Evolutionary conservation across 2,797 vertebrate genomes (phyloP).

Genomic region (Aphelocoma californica): DNA sequence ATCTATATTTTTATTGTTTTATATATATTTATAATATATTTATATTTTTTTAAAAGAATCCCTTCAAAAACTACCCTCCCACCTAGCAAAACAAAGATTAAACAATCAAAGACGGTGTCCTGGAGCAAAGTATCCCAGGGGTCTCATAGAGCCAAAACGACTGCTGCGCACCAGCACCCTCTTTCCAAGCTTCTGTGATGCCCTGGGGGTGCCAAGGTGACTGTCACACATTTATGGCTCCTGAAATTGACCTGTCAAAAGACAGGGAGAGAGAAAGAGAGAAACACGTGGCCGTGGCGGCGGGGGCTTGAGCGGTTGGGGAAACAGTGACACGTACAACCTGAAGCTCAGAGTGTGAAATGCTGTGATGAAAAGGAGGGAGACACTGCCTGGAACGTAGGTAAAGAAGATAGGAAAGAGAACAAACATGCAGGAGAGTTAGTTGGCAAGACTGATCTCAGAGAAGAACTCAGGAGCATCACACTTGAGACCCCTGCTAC

Average conservation of each 20-base stretch:
- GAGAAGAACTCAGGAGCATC: constrained; percentile 27
- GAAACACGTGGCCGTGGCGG: fast-evolving
- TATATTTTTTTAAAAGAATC: constrained; percentile 72
- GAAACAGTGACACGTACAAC: neutral
- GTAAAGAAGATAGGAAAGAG: neutral
- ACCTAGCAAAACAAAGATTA: constrained; percentile 67
- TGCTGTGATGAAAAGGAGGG: constrained; percentile 17
- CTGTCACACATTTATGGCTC: constrained; percentile 19
- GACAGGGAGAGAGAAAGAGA: neutral
- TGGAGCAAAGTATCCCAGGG: constrained; percentile 31
- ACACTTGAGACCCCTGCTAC: neutral
- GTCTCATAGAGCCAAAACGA: constrained; percentile 24
- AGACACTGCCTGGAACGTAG: neutral
- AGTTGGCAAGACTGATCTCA: neutral
- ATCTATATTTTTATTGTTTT: constrained; percentile 62
- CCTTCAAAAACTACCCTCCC: constrained; percentile 61
- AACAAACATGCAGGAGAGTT: constrained; percentile 32
- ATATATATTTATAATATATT: constrained; percentile 74
- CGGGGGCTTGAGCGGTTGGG: neutral
- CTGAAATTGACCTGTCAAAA: constrained; percentile 4
- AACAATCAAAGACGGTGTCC: constrained; percentile 47
- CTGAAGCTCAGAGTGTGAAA: constrained; percentile 33
- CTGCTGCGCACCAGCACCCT: neutral
- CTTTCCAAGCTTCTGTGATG: constrained; percentile 17
- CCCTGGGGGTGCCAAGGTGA: constrained; percentile 32